Conservation (phyloP, 2,888 invertebrate species). For the Dynastes tityus region DNA sequence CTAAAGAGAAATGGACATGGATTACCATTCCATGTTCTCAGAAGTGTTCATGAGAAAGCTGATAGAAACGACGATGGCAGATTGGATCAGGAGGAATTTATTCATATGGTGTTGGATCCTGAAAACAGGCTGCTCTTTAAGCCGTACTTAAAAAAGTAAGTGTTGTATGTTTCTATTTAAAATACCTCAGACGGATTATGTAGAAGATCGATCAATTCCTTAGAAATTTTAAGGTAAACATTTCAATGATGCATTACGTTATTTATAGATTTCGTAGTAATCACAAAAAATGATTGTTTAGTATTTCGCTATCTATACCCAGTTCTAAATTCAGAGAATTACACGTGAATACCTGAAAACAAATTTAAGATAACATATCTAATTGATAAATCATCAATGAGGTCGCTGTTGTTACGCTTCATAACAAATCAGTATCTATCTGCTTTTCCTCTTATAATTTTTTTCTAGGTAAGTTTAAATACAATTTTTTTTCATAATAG, state of each 20-base stretch:
- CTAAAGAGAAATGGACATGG: slow-evolving; percentile 78
- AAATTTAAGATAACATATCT: no score
- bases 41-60: slow-evolving; percentile 78
- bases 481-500: no score
- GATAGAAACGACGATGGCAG: slow-evolving; percentile 79
- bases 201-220: slow-evolving; percentile 59
- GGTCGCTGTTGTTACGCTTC: no score
- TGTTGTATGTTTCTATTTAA: not conserved
- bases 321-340: no score
- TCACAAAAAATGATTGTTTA: not conserved
- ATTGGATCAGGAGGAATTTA: slow-evolving; percentile 82
- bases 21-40: slow-evolving; percentile 78
- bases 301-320: not conserved
- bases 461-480: no score
- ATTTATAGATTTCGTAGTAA: not conserved
- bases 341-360: no score
- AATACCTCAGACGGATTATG: no score
- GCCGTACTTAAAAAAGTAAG: slow-evolving; percentile 76
- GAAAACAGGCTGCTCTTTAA: slow-evolving; percentile 61
- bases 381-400: no score
- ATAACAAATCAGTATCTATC: no score
- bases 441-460: no score
- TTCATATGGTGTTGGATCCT: slow-evolving; percentile 78
- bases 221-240: not conserved
- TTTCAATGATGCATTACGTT: not conserved